Evolutionary conservation across 1,140 invertebrate species (phyloP).

Genomic region (Coelopa frigida): DNA sequence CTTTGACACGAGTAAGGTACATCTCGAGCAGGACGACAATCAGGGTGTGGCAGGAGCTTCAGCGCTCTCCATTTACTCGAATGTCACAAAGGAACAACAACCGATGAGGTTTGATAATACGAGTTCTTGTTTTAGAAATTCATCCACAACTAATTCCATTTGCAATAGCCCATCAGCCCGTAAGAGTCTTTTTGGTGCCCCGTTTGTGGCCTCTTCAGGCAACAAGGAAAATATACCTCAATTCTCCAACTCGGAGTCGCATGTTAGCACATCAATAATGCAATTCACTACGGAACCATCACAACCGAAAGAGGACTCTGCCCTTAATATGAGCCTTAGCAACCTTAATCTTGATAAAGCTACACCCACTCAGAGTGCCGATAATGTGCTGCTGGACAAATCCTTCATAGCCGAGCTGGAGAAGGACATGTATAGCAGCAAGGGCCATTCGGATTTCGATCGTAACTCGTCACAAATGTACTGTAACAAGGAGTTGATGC

Average conservation of each 20-base stretch:
- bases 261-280: not conserved
- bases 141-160: slow-evolving; percentile 7
- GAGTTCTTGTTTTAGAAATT: slow-evolving; percentile 1
- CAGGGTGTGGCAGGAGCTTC: no score
- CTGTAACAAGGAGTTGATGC: slow-evolving; percentile 29
- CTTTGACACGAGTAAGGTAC: slow-evolving; percentile 52
- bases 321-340: slow-evolving; percentile 29
- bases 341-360: slow-evolving; percentile 23
- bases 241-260: not conserved
- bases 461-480: slow-evolving; percentile 49
- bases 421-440: slow-evolving; percentile 49
- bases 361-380: not conserved
- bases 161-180: slow-evolving; percentile 26
- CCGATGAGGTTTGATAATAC: slow-evolving; percentile 3
- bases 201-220: not conserved
- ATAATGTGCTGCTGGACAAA: slow-evolving; percentile 46
- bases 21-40: slow-evolving; percentile 4
- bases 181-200: slow-evolving; percentile 26
- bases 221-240: slow-evolving; percentile 39
- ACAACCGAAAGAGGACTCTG: slow-evolving; percentile 19
- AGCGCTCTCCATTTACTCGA: slow-evolving; percentile 27
- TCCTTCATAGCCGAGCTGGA: slow-evolving; percentile 56
- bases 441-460: slow-evolving; percentile 33
- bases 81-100: slow-evolving; percentile 15
- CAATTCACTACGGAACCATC: not conserved